Conservation (phyloP, 2,113 vertebrate genomes). For the Tamias sibiricus region DNA sequence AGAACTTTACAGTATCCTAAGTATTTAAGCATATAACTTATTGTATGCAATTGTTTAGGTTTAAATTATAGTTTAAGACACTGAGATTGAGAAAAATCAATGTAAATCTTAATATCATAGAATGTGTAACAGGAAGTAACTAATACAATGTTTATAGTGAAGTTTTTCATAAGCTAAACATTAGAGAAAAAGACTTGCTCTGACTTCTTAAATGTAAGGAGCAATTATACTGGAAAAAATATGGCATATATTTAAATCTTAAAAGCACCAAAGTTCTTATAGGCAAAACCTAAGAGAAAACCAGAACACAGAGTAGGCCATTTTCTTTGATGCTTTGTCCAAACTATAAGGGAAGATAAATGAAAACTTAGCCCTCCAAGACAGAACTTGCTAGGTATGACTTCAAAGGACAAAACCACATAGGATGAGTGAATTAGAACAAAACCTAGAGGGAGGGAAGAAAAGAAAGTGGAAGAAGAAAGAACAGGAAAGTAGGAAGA, state of each 20-base stretch:
- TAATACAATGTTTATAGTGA: neutral
- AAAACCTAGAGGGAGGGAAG: neutral
- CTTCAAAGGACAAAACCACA: neutral
- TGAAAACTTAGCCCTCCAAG: neutral
- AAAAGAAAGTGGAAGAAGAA: neutral
- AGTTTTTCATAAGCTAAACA: neutral
- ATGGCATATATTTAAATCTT: neutral
- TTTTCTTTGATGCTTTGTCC: neutral
- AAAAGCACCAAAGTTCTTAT: neutral
- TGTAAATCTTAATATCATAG: neutral
- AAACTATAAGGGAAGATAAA: neutral
- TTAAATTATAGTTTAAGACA: neutral
- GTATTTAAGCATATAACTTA: neutral
- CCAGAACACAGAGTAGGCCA: neutral
- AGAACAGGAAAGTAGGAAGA: neutral
- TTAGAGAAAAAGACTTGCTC: neutral
- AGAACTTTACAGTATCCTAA: neutral
- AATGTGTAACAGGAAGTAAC: neutral
- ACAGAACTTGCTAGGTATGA: neutral
- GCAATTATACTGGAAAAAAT: neutral
- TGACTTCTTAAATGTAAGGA: neutral
- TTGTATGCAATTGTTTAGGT: neutral
- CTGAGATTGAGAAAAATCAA: neutral
- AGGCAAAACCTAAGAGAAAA: neutral
- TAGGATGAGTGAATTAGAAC: neutral